Evolutionary conservation across 2,113 vertebrate genomes (phyloP), one percentile per base, ranked within the genome.

Genomic region (Cnemophilus loriae): DNA sequence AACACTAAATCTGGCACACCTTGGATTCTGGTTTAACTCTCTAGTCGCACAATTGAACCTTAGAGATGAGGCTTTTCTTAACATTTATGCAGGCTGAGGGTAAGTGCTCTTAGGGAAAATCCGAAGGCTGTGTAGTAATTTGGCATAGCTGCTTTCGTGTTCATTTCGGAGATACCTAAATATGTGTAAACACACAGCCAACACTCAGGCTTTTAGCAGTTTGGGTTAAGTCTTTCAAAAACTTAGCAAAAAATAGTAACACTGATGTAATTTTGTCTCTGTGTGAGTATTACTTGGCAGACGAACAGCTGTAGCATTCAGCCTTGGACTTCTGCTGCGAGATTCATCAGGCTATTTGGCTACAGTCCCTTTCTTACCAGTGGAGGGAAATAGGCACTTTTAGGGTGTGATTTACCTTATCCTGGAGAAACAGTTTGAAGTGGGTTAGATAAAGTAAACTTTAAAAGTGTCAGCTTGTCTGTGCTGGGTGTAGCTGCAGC

Each of bases 271-370:
- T 82, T 82, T 89, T 1, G 4, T 75, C 52, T 84, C 52, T 60
- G 6, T 70, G 82, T 63, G 63, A 65, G 56, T 80, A 61, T 94
- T 77, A 55, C 64, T 94, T 91, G 90, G 81, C 93, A 93, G 81
- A 75, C 41, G 60, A 93, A 76, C 81, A 90, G 94, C 59, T 74
- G 78, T 41, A 71, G 70, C 67, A 82, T 94, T 95, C 74, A 93
- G 57, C 49, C 30, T 87, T 1, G 0, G 69, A 87, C 16, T 87
- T 89, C 6, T 69, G 50, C 70, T 67, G 44, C 82, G 44, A 82
- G 69, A 82, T 91, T 87, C 61, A 64, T 71, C 70, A 91, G 77
- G 13, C 63, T 74, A 3, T 86, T 94, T 93, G 81, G 60, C 65
- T 82, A 14, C 21, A 87, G 37, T 78, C 42, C 30, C 52, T 67